Evolutionary conservation across 2,113 vertebrate species (phyloP), one percentile per base, ranked within the genome.

Genomic region (Lagenorhynchus albirostris): DNA sequence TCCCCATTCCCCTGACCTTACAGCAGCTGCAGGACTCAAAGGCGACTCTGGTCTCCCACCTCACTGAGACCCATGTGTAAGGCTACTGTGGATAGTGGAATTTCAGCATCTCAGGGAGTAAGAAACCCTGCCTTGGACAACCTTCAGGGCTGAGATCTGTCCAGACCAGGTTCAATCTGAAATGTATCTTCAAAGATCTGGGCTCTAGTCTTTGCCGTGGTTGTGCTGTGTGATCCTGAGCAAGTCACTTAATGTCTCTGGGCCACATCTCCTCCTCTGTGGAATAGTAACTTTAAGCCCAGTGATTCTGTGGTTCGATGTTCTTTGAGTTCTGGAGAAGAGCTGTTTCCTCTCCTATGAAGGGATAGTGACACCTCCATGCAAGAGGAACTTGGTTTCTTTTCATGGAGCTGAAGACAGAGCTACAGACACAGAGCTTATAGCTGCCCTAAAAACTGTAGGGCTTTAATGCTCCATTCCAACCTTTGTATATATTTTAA

Each of bases 11-110:
- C 79, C 38, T 20, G 17, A 58, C 26, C 68, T 76, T 9, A 12
- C 3, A 33, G 41, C 31, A 29, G 71, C 41, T 8, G 26, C 25
- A 5, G 62, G 55, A 79, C 26, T 84, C 81, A 87, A 5, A 50
- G 67, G 13, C 0, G 70, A 26, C 63, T 31, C 8, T 20, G 0
- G n/a, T 31, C 33, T 12, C 31, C 58, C 31, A 0, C 5, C 2
- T 25, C n/a, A 0, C 14, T 3, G 0, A 12, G 20, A n/a, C 44
- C 50, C 18, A 1, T 0, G 25, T 29, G 10, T 25, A 5, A 80
- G 55, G 7, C 26, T 21, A 10, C 17, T 29, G 5, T n/a, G 50
- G 26, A 6, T 1, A 25, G 17, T 17, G 38, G 12, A 7, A 31
- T 18, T 33, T 38, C 31, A 25, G 63, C 3, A 0, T 63, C 86